Base-by-base conservation (phyloP, 2,888 invertebrate genomes). In the Diarsia brunnea region DNA sequence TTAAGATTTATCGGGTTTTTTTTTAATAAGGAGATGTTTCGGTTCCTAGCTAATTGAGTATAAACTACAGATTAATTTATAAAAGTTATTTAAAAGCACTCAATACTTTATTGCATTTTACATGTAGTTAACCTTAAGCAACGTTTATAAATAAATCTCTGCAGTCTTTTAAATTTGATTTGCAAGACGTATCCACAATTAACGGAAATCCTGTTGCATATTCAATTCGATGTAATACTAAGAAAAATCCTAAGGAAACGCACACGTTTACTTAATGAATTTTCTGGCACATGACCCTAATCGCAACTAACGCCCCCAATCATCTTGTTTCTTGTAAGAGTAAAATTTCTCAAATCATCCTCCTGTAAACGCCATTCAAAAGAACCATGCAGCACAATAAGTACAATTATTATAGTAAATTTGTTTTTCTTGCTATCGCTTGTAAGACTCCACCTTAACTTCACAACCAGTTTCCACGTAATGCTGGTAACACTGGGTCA, bases 391-490 rank as follows among this genome's bases (percentile, higher is more conserved):
- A 55, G 7, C 55, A 55, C 5, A 1, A n/a, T 47, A 61, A 53
- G 47, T 63, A 38, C 73, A 64, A 16, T 12, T 31, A 49, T n/a
- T 63, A 45, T 67, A n/a, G n/a, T 61, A 45, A 55, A 19, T 24
- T 16, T 55, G 5, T 55, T 55, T n/a, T 53, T n/a, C 11, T 4
- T 12, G 2, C 14, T 24, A 19, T 61, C 38, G 38, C 49, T 4
- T 31, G 24, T 60, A 38, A 11, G 79, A 77, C 63, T 68, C 53
- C 76, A 58, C 69, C 75, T 73, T 75, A 75, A 75, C 60, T 24
- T 49, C n/a, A 60, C 69, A 86, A 88, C 88, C 85, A 69, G 86
- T 83, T 85, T 73, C 60, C 61, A 79, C 82, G 82, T 84, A 84
- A 86, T 70, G 24, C 64, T 51, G 66, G 58, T 69, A 84, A 84